These are phyloP conservation scores for Invenusta paracnida DNA, from an alignment of 2,888 invertebrate species.

Conservation along the genomic window DNA sequence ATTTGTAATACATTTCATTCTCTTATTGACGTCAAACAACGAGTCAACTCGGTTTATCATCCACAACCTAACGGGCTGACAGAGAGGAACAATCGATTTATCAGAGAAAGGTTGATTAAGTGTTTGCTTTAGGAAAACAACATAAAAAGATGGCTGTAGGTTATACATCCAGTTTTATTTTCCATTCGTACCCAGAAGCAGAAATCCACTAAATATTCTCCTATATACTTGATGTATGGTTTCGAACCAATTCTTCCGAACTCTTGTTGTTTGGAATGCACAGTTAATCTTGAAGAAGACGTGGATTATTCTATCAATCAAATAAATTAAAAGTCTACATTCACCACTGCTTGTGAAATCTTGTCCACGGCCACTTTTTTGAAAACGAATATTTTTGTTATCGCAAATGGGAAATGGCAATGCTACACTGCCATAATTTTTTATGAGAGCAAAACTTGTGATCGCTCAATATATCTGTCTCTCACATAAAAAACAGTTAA, in stretches of 20 bases:
- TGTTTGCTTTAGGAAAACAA: not conserved
- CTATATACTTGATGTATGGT: slow-evolving; percentile 24
- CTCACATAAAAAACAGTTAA: too few species aligned
- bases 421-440: not conserved
- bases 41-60: not conserved
- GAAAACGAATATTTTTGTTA: slow-evolving; percentile 21
- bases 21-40: not conserved
- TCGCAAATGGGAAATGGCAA: too few species aligned
- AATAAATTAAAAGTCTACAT: not conserved
- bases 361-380: not conserved
- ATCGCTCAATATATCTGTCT: too few species aligned
- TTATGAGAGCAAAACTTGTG: not conserved
- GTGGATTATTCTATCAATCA: not conserved
- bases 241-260: not conserved
- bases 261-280: not conserved
- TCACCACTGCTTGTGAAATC: not conserved
- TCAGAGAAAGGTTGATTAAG: not conserved
- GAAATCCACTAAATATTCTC: slow-evolving; percentile 4
- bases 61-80: slow-evolving; percentile 4
- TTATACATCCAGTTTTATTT: not conserved
- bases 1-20: not conserved
- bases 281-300: not conserved
- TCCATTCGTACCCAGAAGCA: not conserved
- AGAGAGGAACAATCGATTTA: not conserved
- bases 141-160: not conserved